These are phyloP conservation scores for Gobio occitaniae DNA, from an alignment of 2,797 vertebrate genomes.

Conservation along the genomic window DNA sequence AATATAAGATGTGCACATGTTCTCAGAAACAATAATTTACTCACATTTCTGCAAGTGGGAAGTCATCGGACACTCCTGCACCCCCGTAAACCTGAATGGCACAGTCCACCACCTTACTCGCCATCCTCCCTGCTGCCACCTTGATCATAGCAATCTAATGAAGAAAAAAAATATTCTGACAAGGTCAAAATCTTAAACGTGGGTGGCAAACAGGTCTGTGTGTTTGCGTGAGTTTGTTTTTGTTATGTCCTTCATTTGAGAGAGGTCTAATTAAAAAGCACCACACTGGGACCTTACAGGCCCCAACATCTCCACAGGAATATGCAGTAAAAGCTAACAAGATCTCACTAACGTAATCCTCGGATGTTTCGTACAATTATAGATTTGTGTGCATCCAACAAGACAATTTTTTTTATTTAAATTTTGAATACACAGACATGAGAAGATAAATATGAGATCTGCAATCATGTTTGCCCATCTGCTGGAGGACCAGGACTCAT, in stretches of 20 bases:
- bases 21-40: conserved; percentile 62
- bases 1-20: no score
- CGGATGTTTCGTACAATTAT: background rate
- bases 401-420: background rate
- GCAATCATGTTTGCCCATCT: background rate
- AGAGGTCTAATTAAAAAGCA: conserved; percentile 7
- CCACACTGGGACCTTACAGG: background rate
- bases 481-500: background rate
- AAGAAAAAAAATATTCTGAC: background rate
- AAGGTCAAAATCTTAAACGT: background rate
- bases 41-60: conserved; percentile 91
- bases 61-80: conserved; percentile 89
- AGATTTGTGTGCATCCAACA: conserved; percentile 26
- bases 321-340: conserved; percentile 5
- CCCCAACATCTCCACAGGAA: conserved; percentile 6
- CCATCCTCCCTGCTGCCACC: conserved; percentile 86
- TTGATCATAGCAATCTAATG: conserved; percentile 92
- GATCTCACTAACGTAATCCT: conserved; percentile 16
- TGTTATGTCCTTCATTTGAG: background rate
- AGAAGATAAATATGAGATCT: conserved; percentile 18
- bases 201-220: background rate
- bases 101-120: conserved; percentile 86
- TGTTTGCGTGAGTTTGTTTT: background rate
- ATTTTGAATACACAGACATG: conserved; percentile 30
- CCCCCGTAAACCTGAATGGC: conserved; percentile 91